Conservation (phyloP, 2,888 invertebrate species). For the Amiota minor region DNA sequence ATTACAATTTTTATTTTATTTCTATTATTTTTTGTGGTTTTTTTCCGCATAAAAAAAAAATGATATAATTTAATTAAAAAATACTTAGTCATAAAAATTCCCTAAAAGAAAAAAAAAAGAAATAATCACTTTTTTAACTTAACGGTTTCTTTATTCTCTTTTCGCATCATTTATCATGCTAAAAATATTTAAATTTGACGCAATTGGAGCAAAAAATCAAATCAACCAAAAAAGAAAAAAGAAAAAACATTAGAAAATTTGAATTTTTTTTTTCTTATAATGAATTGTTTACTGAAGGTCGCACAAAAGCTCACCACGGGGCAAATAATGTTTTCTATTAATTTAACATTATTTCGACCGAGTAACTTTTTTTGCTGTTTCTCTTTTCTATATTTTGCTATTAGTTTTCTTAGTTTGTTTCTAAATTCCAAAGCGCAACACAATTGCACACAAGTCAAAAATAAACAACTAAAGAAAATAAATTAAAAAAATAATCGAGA, state of each 20-base stretch:
- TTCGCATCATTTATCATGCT: constrained; percentile 18
- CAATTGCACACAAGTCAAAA: constrained; percentile 3
- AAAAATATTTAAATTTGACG: not conserved
- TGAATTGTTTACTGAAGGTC: constrained; percentile 16
- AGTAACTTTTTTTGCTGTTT: no score
- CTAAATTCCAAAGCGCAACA: constrained; percentile 12
- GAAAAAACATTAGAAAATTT: not conserved
- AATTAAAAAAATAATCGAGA: not conserved
- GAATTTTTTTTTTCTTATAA: not conserved
- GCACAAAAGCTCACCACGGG: not conserved
- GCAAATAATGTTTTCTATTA: not conserved
- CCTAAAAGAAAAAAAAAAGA: no score
- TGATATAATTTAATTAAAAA: no score
- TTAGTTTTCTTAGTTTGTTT: not conserved
- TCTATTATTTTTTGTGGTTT: no score
- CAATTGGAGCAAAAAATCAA: not conserved
- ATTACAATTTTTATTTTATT: no score
- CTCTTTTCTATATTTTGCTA: not conserved
- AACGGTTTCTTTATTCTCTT: not conserved
- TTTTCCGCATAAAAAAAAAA: no score
- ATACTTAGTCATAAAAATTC: no score
- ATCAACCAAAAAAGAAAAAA: not conserved
- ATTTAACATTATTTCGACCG: not conserved
- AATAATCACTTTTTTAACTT: not conserved
- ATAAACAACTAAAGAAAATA: not conserved